A percentile compares a stretch with the other conserved stretches of the same genome.
These are phyloP conservation scores for Rhabdornis inornatus DNA, from an alignment of 2,113 vertebrate genomes.

Conservation along the genomic window DNA sequence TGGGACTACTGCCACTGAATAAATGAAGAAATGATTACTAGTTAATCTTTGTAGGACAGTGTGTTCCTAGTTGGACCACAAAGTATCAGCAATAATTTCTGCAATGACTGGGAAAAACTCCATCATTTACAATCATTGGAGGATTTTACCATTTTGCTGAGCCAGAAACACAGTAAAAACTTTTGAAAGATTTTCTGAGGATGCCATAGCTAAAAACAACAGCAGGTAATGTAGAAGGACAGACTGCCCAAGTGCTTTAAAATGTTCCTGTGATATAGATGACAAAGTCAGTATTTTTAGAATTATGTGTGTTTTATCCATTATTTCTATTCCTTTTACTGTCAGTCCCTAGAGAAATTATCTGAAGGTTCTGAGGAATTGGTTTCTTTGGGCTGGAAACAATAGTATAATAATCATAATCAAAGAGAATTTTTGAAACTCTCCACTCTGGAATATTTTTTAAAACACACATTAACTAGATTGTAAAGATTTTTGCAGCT, in stretches of 20 bases:
- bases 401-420: background rate
- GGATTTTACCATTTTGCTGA: background rate
- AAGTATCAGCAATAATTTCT: constrained; percentile 17
- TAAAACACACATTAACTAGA: background rate
- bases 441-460: background rate
- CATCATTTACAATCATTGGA: background rate
- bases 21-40: constrained; percentile 47
- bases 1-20: constrained; percentile 55
- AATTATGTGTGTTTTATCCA: background rate
- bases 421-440: background rate
- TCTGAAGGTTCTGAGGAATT: background rate
- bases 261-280: background rate
- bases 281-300: constrained; percentile 1
- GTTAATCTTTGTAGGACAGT: constrained; percentile 44
- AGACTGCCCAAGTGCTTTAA: background rate
- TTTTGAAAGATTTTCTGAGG: constrained; percentile 13
- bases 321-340: background rate
- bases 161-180: background rate
- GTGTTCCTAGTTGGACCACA: constrained; percentile 6
- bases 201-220: background rate
- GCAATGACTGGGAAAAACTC: constrained; percentile 1
- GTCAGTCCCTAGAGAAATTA: background rate
- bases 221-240: constrained; percentile 5
- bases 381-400: background rate
- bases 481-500: background rate